These are phyloP conservation scores for Prunella strophiata DNA, from an alignment of 2,797 vertebrate genomes.

Conservation along the genomic window DNA sequence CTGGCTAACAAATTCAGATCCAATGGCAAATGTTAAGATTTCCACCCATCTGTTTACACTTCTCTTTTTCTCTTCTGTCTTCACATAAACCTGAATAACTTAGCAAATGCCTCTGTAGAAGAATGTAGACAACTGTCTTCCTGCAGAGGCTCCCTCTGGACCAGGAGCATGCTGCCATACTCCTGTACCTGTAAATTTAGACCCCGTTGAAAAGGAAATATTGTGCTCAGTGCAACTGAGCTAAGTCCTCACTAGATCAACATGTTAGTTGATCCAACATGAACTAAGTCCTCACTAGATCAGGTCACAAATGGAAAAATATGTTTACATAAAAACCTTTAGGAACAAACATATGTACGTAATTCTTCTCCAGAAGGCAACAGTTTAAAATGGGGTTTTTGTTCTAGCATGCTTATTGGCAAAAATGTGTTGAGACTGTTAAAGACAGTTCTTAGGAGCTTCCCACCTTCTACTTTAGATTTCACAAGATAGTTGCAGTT, in stretches of 20 bases:
- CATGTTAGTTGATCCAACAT: no score
- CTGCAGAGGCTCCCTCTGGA: not conserved
- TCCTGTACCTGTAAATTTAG: not conserved
- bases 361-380: not conserved
- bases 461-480: not conserved
- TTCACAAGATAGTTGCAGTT: not conserved
- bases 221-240: not conserved
- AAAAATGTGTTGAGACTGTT: not conserved
- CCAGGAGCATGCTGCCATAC: not conserved
- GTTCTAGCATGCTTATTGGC: not conserved
- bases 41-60: not conserved
- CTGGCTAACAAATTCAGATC: not conserved
- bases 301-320: not conserved
- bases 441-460: not conserved
- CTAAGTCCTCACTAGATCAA: not conserved
- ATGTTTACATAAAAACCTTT: not conserved
- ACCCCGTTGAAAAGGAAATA: not conserved
- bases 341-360: fast-evolving
- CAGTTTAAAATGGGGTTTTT: not conserved
- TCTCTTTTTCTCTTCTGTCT: not conserved
- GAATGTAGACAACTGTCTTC: not conserved
- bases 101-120: not conserved
- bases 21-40: not conserved
- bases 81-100: not conserved
- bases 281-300: not conserved